Evolutionary conservation across 2,888 invertebrate genomes (phyloP), one percentile per base, ranked within the genome.

Genomic region (Auanema sp.): DNA sequence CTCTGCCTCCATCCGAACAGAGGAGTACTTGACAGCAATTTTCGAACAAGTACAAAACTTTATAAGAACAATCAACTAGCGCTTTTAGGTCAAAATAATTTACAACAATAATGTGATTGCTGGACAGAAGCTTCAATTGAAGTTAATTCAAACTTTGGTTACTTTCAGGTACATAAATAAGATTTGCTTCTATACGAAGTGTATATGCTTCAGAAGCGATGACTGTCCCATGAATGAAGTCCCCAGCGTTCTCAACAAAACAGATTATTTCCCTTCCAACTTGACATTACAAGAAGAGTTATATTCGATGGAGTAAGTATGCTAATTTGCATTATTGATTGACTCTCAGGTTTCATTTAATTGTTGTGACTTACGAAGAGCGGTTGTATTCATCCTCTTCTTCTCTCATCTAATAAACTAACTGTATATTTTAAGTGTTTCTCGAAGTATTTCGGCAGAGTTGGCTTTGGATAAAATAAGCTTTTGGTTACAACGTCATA

Each of bases 11-110:
- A 64, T 67, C n/a, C 65, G 68, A 47, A 41, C 68, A 21, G 66
- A 69, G 25, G 69, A 68, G 12, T 79, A 79, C 51, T 53, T 79
- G 25, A 55, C 59, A 8, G 73, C 73, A 1, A 59, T 78, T 18
- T 79, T 73, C 44, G 74, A 79, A 24, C 79, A 79, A 62, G 72
- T 61, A 14, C 61, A 63, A 54, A 42, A 65, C 11, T 55, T 66
- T 33, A 65, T 16, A 5, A 16, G 16, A 18, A 21, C 47, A 8
- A 47, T 18, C 16, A 47, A 2, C 5, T 11, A 47, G 33, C 14
- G 11, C 2, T 23, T 59, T 42, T 14, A 59, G 64, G 55, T 65
- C 49, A 61, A 59, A 51, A 58, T 47, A 10, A 64, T 64, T 24
- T 64, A 64, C 18, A 56, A 64, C n/a, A 52, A 60, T 11, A 58